Evolutionary conservation across 2,888 invertebrate species (phyloP).

Genomic region (Dermolepida albohirtum): DNA sequence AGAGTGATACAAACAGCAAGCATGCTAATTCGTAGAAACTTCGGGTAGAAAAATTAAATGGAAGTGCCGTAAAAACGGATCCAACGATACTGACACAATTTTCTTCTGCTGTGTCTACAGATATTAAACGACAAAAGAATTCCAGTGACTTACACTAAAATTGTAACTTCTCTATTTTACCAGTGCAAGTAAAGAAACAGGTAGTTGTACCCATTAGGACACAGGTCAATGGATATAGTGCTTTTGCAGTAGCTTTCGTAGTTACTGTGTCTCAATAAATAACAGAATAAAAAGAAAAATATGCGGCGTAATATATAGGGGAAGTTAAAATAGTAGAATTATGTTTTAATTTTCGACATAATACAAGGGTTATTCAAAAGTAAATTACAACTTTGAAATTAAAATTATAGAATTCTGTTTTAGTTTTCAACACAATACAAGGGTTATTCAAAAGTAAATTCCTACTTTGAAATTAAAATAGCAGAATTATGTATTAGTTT

Average conservation of each 20-base stretch:
- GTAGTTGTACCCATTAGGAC: conserved; percentile 29
- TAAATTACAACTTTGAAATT: no score
- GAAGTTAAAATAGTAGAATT: no score
- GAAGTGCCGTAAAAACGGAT: conserved; percentile 32
- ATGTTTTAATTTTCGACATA: no score
- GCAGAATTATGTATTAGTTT: no score
- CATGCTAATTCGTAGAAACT: conserved; percentile 14
- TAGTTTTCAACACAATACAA: no score
- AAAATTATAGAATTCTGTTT: no score
- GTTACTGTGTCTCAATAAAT: conserved; percentile 4
- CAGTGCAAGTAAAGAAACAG: conserved; percentile 30
- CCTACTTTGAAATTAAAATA: no score
- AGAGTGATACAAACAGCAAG: conserved; percentile 7
- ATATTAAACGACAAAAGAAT: conserved; percentile 31
- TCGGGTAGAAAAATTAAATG: conserved; percentile 26
- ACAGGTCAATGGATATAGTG: conserved; percentile 3
- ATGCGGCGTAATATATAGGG: no score
- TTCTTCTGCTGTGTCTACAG: conserved; percentile 8
- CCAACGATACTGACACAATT: conserved; percentile 35
- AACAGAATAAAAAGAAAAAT: not conserved
- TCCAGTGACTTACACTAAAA: conserved; percentile 23
- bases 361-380: no score
- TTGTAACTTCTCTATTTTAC: conserved; percentile 29
- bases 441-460: no score
- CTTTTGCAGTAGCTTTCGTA: not conserved